Conservation (phyloP, 2,113 vertebrate species). For the Vulpes vulpes region DNA sequence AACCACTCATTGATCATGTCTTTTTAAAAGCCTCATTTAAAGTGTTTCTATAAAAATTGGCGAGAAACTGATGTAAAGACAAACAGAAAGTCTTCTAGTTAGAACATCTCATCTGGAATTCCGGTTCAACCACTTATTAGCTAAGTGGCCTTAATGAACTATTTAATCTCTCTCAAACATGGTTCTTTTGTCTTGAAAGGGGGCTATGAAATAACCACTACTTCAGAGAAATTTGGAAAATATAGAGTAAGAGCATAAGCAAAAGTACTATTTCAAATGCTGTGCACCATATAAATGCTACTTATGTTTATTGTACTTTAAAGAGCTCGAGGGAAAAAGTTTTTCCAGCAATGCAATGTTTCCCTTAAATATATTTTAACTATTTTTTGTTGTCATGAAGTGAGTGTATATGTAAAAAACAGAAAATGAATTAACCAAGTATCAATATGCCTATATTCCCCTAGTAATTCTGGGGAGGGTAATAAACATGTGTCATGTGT, state of each 20-base stretch:
- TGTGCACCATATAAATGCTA: neutral
- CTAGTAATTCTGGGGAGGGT: neutral
- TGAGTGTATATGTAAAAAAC: neutral
- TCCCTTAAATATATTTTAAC: neutral
- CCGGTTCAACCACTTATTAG: neutral
- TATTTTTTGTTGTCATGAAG: constrained; percentile 54
- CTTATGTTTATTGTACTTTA: neutral
- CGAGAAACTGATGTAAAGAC: constrained; percentile 26
- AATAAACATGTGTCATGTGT: too few species aligned
- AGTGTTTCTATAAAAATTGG: constrained; percentile 41
- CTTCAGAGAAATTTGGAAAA: neutral
- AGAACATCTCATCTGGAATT: constrained; percentile 24
- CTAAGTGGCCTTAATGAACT: neutral
- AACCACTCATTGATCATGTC: constrained; percentile 21
- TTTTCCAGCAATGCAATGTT: neutral
- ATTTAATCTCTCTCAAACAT: neutral
- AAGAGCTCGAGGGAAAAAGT: neutral
- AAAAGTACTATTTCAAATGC: neutral
- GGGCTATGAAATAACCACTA: neutral
- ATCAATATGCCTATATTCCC: neutral
- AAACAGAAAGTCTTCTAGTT: neutral
- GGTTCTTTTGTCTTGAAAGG: constrained; percentile 39
- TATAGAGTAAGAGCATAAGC: neutral
- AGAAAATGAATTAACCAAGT: neutral
- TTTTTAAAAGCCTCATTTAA: constrained; percentile 49